Conservation (phyloP, 2,113 vertebrate genomes). For the Procavia capensis region DNA sequence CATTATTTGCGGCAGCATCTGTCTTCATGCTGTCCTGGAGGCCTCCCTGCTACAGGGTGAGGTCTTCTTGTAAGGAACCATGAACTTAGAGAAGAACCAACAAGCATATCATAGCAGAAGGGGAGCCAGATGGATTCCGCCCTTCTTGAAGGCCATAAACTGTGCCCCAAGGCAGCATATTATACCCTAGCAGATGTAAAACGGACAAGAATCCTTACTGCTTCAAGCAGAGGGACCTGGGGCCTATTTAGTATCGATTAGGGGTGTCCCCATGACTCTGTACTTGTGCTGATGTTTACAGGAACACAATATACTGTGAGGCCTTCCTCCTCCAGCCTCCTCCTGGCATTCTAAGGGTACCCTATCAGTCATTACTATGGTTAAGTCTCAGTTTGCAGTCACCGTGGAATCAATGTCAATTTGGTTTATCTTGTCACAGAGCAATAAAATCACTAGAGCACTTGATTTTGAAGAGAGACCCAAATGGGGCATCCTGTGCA, state of each 20-base stretch:
- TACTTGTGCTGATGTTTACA: slow-evolving; percentile 85
- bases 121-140: slow-evolving; percentile 20
- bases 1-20: neutral
- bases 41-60: neutral
- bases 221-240: neutral
- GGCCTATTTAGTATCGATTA: slow-evolving; percentile 8
- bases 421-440: slow-evolving; percentile 86
- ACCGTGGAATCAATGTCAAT: slow-evolving; percentile 84
- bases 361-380: slow-evolving; percentile 71
- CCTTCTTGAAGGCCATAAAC: slow-evolving; percentile 22
- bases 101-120: slow-evolving; percentile 29
- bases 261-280: slow-evolving; percentile 59
- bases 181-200: neutral
- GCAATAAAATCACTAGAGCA: slow-evolving; percentile 87
- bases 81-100: neutral
- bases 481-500: slow-evolving; percentile 68
- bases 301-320: slow-evolving; percentile 85
- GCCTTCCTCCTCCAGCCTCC: slow-evolving; percentile 75
- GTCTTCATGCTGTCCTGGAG: neutral
- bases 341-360: slow-evolving; percentile 75
- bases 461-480: slow-evolving; percentile 73
- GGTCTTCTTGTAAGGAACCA: neutral
- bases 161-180: neutral
- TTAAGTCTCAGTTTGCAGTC: slow-evolving; percentile 80
- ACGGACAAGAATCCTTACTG: neutral